phyloP scores from a whole-genome alignment of 1,140 invertebrate species.

The Caenorhabditis tropicalis region DNA sequence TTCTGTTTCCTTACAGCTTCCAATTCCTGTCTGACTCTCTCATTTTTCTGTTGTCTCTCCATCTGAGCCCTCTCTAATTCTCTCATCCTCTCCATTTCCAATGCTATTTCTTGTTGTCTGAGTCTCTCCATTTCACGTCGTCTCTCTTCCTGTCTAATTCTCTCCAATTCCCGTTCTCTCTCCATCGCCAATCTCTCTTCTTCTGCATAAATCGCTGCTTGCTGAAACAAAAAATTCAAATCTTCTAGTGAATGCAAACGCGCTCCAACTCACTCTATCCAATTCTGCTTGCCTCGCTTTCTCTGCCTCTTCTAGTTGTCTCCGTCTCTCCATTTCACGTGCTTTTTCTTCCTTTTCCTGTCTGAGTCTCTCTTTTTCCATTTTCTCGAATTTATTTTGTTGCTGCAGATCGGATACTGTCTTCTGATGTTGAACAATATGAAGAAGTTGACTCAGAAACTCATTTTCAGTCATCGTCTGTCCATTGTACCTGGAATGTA shows the following conservation, averaged over 20 bases:
- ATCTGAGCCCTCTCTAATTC: neutral
- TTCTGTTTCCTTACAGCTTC: slow-evolving; percentile 49
- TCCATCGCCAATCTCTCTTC: slow-evolving; percentile 29
- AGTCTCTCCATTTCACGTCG: slow-evolving; percentile 4
- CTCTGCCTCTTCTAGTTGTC: neutral
- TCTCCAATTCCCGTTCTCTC: slow-evolving; percentile 21
- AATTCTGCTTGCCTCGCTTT: neutral
- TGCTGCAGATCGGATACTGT: slow-evolving; percentile 41
- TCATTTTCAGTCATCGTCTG: slow-evolving; percentile 48
- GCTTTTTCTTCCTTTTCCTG: slow-evolving; percentile 19
- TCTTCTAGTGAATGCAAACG: neutral
- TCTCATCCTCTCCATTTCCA: slow-evolving; percentile 6
- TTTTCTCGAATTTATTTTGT: slow-evolving; percentile 54
- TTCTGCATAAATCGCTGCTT: slow-evolving; percentile 6
- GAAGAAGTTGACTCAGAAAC: slow-evolving; percentile 7
- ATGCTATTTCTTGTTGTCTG: slow-evolving; percentile 3
- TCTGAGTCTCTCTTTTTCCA: slow-evolving; percentile 53
- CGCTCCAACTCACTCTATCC: neutral
- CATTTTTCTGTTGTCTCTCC: slow-evolving; percentile 31
- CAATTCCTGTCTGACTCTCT: slow-evolving; percentile 30
- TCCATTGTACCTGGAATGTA: slow-evolving; percentile 5
- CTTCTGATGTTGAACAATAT: slow-evolving; percentile 55
- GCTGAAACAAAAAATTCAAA: neutral
- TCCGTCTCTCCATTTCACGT: neutral
- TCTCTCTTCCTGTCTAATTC: slow-evolving; percentile 13